Evolutionary conservation across 2,888 invertebrate species (phyloP), one percentile per base, ranked within the genome.

Genomic region (Sympetrum striolatum): DNA sequence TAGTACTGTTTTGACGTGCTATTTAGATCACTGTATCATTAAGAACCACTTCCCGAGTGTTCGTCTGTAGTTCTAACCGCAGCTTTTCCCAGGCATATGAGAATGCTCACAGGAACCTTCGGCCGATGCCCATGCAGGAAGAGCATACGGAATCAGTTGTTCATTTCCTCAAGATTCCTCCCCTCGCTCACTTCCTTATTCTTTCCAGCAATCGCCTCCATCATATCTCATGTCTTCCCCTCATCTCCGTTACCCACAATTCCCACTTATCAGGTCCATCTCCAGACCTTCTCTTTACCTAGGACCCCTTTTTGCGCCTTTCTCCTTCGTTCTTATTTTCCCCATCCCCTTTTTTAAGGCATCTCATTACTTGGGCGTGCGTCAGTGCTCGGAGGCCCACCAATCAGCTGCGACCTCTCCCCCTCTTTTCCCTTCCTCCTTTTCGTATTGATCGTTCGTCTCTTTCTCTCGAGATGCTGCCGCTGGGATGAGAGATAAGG

Each of bases 321-420:
- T 60, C 60, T n/a, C 14, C 64, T n/a, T 14, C 31, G 15, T 82
- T 35, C 86, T 60, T 64, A 58, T 86, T 86, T 60, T 82, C 31
- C 82, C 82, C 82, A 35, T 25, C 60, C 86, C 37, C 60, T 37
- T 60, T 37, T 86, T 86, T 86, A 37, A 60, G 58, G 82, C 82
- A 82, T 82, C 86, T 86, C 86, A 86, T 86, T 86, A 86, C 86
- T 86, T 31, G 86, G 82, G 86, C 86, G 86, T 86, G 86, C 86
- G 86, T 86, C 86, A 86, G 86, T 82, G 58, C 58, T 44, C 8
- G 25, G 37, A 10, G 64, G 39, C 58, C 48, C 86, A 53, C 53
- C 60, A 64, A 60, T 64, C 60, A 37, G 60, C 60, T 39, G 60
- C 60, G 39, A 37, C 64, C 60, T 64, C 86, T 37, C 37, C 86